These are phyloP conservation scores for Tenthredo distinguenda DNA, from an alignment of 2,888 invertebrate species.

Conservation along the genomic window DNA sequence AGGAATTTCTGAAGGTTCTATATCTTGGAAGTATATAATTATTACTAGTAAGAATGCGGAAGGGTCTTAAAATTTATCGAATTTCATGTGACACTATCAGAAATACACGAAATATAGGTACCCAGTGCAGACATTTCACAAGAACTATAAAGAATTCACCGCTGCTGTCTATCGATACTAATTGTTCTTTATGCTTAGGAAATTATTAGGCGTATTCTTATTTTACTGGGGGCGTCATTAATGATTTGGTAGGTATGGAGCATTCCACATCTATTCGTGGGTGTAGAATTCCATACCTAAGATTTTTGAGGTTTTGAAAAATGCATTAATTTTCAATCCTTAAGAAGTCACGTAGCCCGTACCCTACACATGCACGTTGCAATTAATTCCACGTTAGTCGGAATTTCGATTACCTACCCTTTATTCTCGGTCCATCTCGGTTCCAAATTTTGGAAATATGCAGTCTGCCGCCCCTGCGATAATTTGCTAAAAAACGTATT, in stretches of 20 bases:
- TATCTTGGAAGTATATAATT: background rate
- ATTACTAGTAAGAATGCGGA: background rate
- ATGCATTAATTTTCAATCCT: background rate
- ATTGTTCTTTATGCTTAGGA: background rate
- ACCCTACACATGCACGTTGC: too few species aligned
- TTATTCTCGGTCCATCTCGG: background rate
- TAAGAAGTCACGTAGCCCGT: too few species aligned
- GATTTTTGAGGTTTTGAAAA: background rate
- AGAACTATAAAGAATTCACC: background rate
- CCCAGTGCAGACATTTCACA: background rate
- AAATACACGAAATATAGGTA: background rate
- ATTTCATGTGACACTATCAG: background rate
- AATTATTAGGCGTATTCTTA: background rate
- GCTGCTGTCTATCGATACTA: background rate
- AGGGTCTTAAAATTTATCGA: background rate
- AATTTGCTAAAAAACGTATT: background rate
- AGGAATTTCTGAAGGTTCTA: background rate
- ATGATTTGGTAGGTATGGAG: background rate
- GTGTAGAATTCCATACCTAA: background rate
- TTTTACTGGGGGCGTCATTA: background rate
- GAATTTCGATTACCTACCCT: background rate
- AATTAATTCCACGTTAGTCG: too few species aligned
- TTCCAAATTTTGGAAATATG: background rate
- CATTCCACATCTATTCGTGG: background rate
- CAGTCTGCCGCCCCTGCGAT: background rate